A percentile compares a stretch with the other conserved stretches of the same genome.
phyloP scores from a whole-genome alignment of 2,113 vertebrate species.

The Paralichthys olivaceus region DNA sequence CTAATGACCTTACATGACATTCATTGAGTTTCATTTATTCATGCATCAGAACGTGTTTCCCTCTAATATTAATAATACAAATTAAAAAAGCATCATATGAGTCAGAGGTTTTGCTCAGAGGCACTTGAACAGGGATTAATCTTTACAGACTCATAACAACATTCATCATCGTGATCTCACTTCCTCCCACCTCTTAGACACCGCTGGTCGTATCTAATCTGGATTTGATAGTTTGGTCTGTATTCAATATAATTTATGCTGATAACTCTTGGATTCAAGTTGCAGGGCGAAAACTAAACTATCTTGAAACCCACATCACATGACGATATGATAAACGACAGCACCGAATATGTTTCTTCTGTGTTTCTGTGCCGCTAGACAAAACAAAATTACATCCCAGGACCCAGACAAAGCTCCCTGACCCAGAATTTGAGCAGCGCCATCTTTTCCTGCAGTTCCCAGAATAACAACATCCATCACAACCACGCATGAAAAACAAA shows the following conservation, averaged over 20 bases:
- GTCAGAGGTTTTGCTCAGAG: too few relatives aligned
- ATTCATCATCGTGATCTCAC: background rate
- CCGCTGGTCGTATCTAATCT: too few relatives aligned
- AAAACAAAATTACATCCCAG: background rate
- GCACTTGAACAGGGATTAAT: background rate
- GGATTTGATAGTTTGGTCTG: background rate
- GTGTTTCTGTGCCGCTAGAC: background rate
- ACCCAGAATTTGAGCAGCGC: slow-evolving; percentile 7
- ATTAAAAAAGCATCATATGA: too few relatives aligned
- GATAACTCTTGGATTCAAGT: too few relatives aligned
- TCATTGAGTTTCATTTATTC: too few relatives aligned
- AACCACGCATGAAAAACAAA: slow-evolving; percentile 21
- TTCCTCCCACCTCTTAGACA: too few relatives aligned
- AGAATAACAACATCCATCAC: slow-evolving; percentile 40
- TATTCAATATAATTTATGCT: too few relatives aligned
- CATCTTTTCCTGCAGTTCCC: background rate
- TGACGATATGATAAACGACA: background rate
- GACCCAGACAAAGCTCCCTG: background rate
- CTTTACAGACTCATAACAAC: background rate
- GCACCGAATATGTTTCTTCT: background rate
- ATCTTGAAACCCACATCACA: background rate
- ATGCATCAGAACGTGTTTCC: too few relatives aligned
- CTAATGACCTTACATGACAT: too few relatives aligned
- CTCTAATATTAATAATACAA: too few relatives aligned
- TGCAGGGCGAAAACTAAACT: too few relatives aligned